Evolutionary conservation across 64 coral and sea anemone genomes (phyloP).

Genomic region (Platygyra sinensis): DNA sequence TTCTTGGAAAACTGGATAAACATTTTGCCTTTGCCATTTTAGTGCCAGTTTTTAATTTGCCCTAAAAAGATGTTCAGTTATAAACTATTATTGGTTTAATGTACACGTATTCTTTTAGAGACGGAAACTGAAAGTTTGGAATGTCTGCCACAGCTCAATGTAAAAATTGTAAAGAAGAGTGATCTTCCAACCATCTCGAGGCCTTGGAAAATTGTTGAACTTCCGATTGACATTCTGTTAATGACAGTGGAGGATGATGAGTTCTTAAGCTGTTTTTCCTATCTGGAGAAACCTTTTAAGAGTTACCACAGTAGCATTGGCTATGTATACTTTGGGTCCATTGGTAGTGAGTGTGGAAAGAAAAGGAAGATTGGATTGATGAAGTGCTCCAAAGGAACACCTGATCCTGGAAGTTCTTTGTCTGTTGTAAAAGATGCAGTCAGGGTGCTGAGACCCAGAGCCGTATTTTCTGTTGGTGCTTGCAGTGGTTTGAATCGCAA

Average conservation of each 20-base stretch:
- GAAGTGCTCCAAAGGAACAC: neutral
- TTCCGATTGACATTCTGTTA: constrained; percentile 22
- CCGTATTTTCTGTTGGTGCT: constrained; percentile 23
- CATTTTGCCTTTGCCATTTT: no score
- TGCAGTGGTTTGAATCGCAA: neutral
- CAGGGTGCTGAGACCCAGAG: constrained; percentile 11
- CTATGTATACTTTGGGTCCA: constrained; percentile 11
- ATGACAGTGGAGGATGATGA: constrained; percentile 29
- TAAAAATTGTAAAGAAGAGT: no score
- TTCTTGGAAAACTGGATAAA: no score
- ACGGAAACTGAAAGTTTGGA: no score
- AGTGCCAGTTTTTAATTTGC: no score
- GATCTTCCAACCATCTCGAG: no score
- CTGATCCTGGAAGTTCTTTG: neutral
- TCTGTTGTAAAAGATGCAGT: constrained; percentile 8
- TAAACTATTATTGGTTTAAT: no score
- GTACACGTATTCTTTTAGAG: no score
- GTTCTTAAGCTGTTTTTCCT: constrained; percentile 32
- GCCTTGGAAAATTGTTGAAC: neutral
- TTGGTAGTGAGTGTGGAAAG: neutral
- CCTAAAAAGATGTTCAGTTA: no score
- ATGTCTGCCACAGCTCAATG: no score
- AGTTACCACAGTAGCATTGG: neutral
- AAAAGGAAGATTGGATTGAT: neutral
- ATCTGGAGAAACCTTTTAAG: neutral